Percentiles rank a stretch among this genome's conserved stretches.
These are phyloP conservation scores for Yponomeuta plumbellus DNA, from an alignment of 2,888 invertebrate species.

Conservation along the genomic window DNA sequence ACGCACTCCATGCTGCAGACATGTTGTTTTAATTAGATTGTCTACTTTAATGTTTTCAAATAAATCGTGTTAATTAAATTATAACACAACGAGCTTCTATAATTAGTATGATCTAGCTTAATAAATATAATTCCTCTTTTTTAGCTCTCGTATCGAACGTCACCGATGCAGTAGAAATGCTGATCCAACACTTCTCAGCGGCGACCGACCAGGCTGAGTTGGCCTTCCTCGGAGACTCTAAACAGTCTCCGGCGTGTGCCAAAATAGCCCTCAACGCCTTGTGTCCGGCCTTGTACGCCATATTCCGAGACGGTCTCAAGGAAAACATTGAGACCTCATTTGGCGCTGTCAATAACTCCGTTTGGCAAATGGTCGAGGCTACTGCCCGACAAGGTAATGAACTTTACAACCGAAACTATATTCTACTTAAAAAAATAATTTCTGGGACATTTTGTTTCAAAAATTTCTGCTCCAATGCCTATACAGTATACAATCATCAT, in stretches of 20 bases:
- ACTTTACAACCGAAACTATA: conserved; percentile 12
- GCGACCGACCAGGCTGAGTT: conserved; percentile 80
- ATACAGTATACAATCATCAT: no score
- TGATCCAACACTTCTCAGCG: conserved; percentile 82
- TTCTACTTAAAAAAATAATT: no score
- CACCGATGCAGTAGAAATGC: conserved; percentile 83
- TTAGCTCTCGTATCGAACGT: conserved; percentile 83
- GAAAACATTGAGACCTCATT: conserved; percentile 89
- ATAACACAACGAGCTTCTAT: no score
- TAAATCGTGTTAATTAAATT: no score
- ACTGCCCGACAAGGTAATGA: conserved; percentile 86
- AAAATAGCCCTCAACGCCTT: conserved; percentile 84
- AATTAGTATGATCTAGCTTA: no score
- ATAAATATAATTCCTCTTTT: conserved; percentile 28
- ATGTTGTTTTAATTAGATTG: no score
- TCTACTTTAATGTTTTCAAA: no score
- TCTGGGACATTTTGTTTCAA: no score
- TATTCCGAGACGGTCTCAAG: conserved; percentile 90
- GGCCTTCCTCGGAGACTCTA: conserved; percentile 76
- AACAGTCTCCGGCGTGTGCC: conserved; percentile 79
- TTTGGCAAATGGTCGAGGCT: conserved; percentile 93
- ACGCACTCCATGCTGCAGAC: no score
- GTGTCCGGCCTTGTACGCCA: conserved; percentile 89
- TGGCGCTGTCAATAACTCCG: conserved; percentile 89
- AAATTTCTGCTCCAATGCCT: no score